Base-by-base conservation (phyloP, 2,797 vertebrate genomes). In the Hippopotamyrus pictus region DNA sequence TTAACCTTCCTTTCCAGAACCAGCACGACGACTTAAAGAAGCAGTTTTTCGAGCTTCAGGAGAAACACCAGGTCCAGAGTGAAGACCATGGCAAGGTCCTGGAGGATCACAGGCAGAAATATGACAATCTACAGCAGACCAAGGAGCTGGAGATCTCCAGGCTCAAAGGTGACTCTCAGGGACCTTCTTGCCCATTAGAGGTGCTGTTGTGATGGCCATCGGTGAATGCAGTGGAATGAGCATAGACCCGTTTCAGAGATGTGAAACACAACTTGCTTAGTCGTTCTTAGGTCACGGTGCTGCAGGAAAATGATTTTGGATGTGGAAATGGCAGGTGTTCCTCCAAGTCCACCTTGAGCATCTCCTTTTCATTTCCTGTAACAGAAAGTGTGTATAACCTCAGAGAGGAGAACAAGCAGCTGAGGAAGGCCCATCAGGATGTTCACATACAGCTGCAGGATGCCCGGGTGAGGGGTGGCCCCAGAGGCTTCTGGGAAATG, bases 21-120 rank as follows among this genome's bases (percentile, higher is more conserved):
- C 98, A 99, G 92, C 98, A 99, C 0, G 98, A 99, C 0, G 98
- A 99, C 83, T 93, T 99, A 19, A 99, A 97, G 95, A 98, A 98
- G 88, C 97, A 99, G 94, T 98, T 97, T 57, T 96, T 97, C 3
- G 96, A 97, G 50, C 96, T 99, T 88, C 97, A 99, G 86, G 97
- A 98, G 5, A 96, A 97, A 91, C 98, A 99, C 92, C 95, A 98
- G 8, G 93, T 92, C n/a, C 96, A 99, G 89, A 96, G 95, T 0
- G 96, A 99, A 1, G 97, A 98, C 92, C 98, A 99, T 89, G 96
- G 92, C 46, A 96, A 96, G 73, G 95, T 96, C 0, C 94, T 99
- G 92, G 97, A 94, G 3, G 96, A 98, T 84, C 98, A 99, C 93
- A 97, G 94, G 91, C 96, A 97, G 65, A 94, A 94, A 84, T 98